Conservation (phyloP, 2,113 vertebrate species). For the Macaca fascicularis region T2T-MFA8v1.1 NC_088387.1:75412001-75412500, state of each 20-base stretch:
- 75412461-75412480: slow-evolving; percentile 8
- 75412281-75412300: background rate
- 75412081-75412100: background rate
- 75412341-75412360: background rate
- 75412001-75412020: background rate
- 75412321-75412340: background rate
- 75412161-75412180: background rate
- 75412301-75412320: background rate
- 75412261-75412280: background rate
- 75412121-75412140: background rate
- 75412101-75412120: background rate
- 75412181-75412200: background rate
- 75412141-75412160: background rate
- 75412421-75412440: background rate
- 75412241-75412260: background rate
- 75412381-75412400: background rate
- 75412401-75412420: background rate
- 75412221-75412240: background rate
- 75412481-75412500: background rate
- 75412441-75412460: background rate
- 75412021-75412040: background rate
- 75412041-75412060: background rate
- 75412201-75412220: background rate
- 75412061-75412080: background rate
- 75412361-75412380: background rate